Evolutionary conservation across 2,888 invertebrate genomes (phyloP), one percentile per base, ranked within the genome.

Genomic region (Caenorhabditis angaria): DNA sequence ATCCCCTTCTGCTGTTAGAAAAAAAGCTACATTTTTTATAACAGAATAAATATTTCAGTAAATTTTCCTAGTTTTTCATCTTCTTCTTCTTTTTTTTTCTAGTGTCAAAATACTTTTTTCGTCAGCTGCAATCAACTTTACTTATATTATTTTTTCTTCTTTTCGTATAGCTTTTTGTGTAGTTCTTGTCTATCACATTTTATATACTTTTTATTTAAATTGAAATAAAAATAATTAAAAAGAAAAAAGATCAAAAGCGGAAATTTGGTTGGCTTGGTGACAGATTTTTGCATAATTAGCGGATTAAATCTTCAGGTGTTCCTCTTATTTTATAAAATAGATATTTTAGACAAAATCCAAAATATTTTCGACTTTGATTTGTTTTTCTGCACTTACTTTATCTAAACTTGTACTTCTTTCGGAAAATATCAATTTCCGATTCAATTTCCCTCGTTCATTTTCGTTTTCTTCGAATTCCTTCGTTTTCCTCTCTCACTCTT

Each of bases 91-190:
- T 41, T 12, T 12, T 12, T 32, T 32, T 32, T 32, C 12, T 32
- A 6, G 41, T 41, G 41, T 41, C 41, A 41, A 41, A 41, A 41
- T 32, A 41, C 41, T 41, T n/a, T n/a, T n/a, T n/a, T n/a, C n/a
- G n/a, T n/a, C n/a, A n/a, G n/a, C 41, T 41, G 41, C 41, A 41
- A 41, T 41, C 41, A 41, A 41, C 41, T 41, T 41, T 41, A 41
- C 41, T 41, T 41, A 41, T 41, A 41, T 41, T 41, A 41, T 41
- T 41, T 14, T 41, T 12, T 12, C 41, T 41, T 41, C 18, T 41
- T 41, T 18, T 41, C 41, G 10, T 41, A 18, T 14, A 18, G 3
- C 18, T 41, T 41, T 10, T 18, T 41, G 5, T 41, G 41, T 41
- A 41, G 41, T 41, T 14, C 41, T 41, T 18, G 5, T 14, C 14